These are phyloP conservation scores for Caenorhabditis imperialis DNA, from an alignment of 2,888 invertebrate genomes.

Conservation along the genomic window DNA sequence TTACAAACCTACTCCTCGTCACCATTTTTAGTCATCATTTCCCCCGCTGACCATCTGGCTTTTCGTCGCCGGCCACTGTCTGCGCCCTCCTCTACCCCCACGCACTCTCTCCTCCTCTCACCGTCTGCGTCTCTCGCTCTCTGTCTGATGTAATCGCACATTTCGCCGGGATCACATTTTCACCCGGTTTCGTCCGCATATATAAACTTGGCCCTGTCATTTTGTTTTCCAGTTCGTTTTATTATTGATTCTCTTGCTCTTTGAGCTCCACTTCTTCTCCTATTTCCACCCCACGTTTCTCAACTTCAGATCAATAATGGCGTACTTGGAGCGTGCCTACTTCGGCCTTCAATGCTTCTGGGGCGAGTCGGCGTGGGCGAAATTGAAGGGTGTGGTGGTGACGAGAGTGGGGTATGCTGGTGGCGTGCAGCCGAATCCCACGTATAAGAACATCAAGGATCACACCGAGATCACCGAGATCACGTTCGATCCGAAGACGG, in stretches of 20 bases:
- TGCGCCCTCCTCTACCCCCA: background rate
- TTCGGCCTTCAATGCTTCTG: slow-evolving; percentile 77
- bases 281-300: slow-evolving; percentile 21
- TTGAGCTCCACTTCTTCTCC: too few species aligned
- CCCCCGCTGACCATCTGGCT: slow-evolving; percentile 25
- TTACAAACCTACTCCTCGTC: too few species aligned
- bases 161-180: slow-evolving; percentile 32
- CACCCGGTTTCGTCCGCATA: slow-evolving; percentile 18
- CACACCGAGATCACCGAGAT: slow-evolving; percentile 88
- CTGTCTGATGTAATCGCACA: slow-evolving; percentile 49
- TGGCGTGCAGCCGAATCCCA: slow-evolving; percentile 87
- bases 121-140: slow-evolving; percentile 36
- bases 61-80: slow-evolving; percentile 24
- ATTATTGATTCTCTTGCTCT: slow-evolving; percentile 1
- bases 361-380: slow-evolving; percentile 76
- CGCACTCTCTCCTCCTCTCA: slow-evolving; percentile 14
- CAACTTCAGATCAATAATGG: slow-evolving; percentile 22
- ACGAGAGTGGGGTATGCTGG: slow-evolving; percentile 96
- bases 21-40: slow-evolving; percentile 41
- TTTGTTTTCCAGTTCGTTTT: background rate
- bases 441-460: slow-evolving; percentile 84
- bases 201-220: slow-evolving; percentile 4
- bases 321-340: slow-evolving; percentile 65
- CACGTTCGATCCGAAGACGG: slow-evolving; percentile 88
- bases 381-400: slow-evolving; percentile 83